These are phyloP conservation scores for Ammodytes marinus DNA, from an alignment of 2,113 vertebrate genomes.

Conservation along the genomic window DNA sequence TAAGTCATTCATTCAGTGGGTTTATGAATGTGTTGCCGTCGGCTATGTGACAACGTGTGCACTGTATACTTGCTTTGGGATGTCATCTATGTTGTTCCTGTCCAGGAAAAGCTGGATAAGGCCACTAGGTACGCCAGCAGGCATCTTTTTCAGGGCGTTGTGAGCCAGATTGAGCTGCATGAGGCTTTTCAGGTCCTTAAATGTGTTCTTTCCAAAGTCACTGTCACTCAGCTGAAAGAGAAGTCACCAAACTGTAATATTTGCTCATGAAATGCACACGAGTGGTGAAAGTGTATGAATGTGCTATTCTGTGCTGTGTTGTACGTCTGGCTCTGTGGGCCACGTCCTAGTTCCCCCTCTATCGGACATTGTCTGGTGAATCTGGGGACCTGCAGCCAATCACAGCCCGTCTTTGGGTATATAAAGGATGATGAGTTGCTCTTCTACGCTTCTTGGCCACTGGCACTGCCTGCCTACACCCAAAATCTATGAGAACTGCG, in stretches of 20 bases:
- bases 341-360: no score
- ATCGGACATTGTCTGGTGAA: no score
- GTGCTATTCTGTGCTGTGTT: background rate
- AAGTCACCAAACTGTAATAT: conserved; percentile 13
- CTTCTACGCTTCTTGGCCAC: no score
- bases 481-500: no score
- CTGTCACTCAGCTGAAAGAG: conserved; percentile 84
- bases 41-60: background rate
- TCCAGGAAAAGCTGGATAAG: conserved; percentile 96
- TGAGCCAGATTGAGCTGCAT: conserved; percentile 97
- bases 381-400: no score
- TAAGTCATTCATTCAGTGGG: background rate
- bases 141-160: conserved; percentile 95
- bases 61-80: conserved; percentile 84
- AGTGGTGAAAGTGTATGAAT: background rate
- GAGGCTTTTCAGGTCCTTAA: conserved; percentile 93
- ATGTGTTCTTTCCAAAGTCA: conserved; percentile 90
- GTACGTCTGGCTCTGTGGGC: no score
- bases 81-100: conserved; percentile 92
- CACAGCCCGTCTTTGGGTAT: no score
- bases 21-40: background rate
- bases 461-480: no score
- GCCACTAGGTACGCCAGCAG: conserved; percentile 87
- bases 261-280: background rate
- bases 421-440: no score